phyloP scores from a whole-genome alignment of 2,888 invertebrate species.

The Hydraecia micacea region DNA sequence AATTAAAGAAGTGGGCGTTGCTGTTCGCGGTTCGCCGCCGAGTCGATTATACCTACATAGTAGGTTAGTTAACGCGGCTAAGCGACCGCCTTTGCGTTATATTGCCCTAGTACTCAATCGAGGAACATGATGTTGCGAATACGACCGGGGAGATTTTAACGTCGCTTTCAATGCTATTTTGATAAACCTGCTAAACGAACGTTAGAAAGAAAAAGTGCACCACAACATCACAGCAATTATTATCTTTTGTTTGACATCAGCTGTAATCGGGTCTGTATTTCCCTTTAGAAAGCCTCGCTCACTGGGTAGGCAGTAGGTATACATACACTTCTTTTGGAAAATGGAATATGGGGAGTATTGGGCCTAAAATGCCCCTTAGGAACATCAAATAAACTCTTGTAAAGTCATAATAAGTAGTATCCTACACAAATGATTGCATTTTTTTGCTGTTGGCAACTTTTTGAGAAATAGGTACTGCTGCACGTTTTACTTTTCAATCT shows the following conservation, averaged over 20 bases:
- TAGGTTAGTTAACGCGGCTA: neutral
- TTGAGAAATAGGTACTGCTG: neutral
- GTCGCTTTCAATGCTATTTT: slow-evolving; percentile 8
- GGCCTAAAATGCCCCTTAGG: neutral
- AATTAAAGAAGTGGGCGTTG: slow-evolving; percentile 47
- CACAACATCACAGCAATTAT: neutral
- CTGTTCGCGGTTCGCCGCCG: slow-evolving; percentile 1
- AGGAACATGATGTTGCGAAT: slow-evolving; percentile 71
- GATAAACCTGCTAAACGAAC: no score
- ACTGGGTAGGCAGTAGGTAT: neutral
- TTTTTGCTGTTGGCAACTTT: neutral
- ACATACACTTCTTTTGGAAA: neutral
- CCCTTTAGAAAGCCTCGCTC: neutral
- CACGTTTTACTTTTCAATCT: neutral
- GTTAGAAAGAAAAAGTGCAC: neutral
- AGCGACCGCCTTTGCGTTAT: slow-evolving; percentile 44
- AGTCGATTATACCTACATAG: neutral
- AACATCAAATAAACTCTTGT: no score
- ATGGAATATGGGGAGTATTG: neutral
- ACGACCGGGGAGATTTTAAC: slow-evolving; percentile 41
- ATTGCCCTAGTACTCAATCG: slow-evolving; percentile 66
- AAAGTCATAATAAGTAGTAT: neutral
- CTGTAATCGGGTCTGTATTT: neutral
- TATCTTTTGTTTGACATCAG: neutral
- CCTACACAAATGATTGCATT: no score